These are phyloP conservation scores for Girardia tigrina DNA, from an alignment of 2,888 invertebrate genomes.

Conservation along the genomic window DNA sequence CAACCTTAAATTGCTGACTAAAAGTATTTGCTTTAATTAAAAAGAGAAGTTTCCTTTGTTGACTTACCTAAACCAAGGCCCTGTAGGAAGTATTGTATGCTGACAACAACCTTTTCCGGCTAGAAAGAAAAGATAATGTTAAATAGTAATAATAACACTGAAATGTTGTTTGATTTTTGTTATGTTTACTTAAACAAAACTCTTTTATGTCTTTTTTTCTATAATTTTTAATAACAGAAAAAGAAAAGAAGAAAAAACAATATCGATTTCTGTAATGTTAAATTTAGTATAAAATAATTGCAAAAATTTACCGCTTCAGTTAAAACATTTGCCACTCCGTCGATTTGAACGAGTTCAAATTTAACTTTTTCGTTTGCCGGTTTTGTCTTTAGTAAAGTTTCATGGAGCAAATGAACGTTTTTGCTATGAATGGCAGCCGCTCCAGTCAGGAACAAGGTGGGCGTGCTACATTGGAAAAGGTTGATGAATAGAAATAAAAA, in stretches of 20 bases:
- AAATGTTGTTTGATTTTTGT: no score
- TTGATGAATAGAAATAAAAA: no score
- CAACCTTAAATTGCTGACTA: not conserved
- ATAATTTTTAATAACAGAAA: no score
- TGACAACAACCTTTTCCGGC: slow-evolving; percentile 74
- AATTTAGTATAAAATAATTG: not conserved
- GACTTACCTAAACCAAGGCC: slow-evolving; percentile 61
- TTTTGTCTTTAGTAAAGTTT: not conserved
- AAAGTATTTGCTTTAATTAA: not conserved
- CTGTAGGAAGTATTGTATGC: slow-evolving; percentile 72
- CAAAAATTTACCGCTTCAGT: slow-evolving; percentile 60
- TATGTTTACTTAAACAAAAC: no score
- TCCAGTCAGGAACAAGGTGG: not conserved
- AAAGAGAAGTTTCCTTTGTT: not conserved
- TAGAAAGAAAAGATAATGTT: slow-evolving; percentile 49
- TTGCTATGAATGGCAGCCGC: not conserved
- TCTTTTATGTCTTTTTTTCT: no score
- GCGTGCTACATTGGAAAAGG: no score
- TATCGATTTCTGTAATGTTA: no score
- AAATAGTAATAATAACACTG: no score
- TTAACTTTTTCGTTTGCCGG: slow-evolving; percentile 45
- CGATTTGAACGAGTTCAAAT: slow-evolving; percentile 69
- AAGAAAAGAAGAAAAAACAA: no score
- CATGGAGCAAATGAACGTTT: not conserved
- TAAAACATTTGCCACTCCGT: slow-evolving; percentile 71